Percentiles rank a stretch among this genome's conserved stretches.
Conservation (phyloP, 2,113 vertebrate genomes). For the Anarhynchus alexandrinus region DNA sequence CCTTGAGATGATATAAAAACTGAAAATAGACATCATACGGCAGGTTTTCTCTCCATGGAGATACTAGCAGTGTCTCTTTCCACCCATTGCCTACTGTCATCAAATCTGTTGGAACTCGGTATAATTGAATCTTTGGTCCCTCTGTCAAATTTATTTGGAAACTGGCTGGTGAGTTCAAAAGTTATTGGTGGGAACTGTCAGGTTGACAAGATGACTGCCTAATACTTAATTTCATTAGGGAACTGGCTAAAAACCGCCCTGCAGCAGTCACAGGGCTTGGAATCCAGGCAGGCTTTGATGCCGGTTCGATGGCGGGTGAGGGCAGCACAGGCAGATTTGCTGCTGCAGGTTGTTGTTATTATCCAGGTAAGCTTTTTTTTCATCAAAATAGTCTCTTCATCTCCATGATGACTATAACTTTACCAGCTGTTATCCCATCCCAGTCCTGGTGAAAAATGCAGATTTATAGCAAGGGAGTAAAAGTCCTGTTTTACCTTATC, state of each 20-base stretch:
- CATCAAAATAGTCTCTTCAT: neutral
- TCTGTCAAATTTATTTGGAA: neutral
- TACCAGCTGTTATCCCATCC: neutral
- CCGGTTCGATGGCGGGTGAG: neutral
- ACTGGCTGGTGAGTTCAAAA: neutral
- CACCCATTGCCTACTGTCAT: neutral
- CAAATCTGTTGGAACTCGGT: fast-evolving
- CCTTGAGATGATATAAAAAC: neutral
- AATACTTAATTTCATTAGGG: neutral
- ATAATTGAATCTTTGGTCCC: neutral
- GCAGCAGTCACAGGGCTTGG: neutral
- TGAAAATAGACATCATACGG: neutral
- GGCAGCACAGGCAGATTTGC: neutral
- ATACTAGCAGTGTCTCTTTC: neutral
- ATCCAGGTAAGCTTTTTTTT: neutral
- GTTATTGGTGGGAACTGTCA: neutral
- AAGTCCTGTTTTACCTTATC: neutral
- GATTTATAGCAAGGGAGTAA: neutral
- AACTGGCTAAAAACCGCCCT: neutral
- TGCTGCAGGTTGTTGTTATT: neutral
- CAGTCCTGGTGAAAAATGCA: neutral
- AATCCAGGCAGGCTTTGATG: neutral
- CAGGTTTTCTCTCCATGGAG: neutral
- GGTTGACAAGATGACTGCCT: neutral
- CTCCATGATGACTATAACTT: neutral